Evolutionary conservation across 1,140 invertebrate genomes (phyloP).

Genomic region (Lucilia cuprina): DNA sequence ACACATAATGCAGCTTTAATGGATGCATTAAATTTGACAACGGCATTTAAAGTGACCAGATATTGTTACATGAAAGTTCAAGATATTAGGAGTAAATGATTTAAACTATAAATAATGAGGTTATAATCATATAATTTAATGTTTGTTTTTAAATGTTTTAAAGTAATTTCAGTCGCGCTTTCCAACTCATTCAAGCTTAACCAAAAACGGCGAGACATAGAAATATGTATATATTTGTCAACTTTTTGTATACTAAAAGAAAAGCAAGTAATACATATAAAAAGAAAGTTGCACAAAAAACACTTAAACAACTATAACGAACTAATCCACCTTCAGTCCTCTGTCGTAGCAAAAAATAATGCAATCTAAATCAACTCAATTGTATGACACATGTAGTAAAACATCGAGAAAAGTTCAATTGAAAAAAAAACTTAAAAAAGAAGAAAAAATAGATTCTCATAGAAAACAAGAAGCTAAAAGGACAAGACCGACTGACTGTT

Average conservation of each 20-base stretch:
- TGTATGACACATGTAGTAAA: slow-evolving; percentile 2
- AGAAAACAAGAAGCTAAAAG: neutral
- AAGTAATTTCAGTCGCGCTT: too few relatives aligned
- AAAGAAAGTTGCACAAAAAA: neutral
- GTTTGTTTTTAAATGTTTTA: too few relatives aligned
- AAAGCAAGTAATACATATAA: neutral
- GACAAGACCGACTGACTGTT: neutral
- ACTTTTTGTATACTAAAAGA: neutral
- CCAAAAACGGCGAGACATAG: neutral
- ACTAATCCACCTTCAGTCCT: neutral
- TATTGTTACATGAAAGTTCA: too few relatives aligned
- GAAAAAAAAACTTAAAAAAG: slow-evolving; percentile 1
- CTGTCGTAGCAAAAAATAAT: neutral
- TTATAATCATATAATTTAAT: too few relatives aligned
- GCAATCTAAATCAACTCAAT: slow-evolving; percentile 5
- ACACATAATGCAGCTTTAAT: too few relatives aligned
- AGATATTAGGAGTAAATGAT: too few relatives aligned
- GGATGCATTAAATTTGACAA: too few relatives aligned
- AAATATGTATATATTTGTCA: neutral
- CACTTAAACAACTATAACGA: neutral
- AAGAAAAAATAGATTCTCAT: neutral
- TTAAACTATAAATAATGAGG: too few relatives aligned
- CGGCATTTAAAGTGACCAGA: too few relatives aligned
- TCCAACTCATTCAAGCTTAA: neutral
- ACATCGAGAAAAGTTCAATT: neutral